Percentiles rank a stretch among this genome's conserved stretches.
phyloP scores from a whole-genome alignment of 2,888 invertebrate genomes.

The Autographa pulchrina region DNA sequence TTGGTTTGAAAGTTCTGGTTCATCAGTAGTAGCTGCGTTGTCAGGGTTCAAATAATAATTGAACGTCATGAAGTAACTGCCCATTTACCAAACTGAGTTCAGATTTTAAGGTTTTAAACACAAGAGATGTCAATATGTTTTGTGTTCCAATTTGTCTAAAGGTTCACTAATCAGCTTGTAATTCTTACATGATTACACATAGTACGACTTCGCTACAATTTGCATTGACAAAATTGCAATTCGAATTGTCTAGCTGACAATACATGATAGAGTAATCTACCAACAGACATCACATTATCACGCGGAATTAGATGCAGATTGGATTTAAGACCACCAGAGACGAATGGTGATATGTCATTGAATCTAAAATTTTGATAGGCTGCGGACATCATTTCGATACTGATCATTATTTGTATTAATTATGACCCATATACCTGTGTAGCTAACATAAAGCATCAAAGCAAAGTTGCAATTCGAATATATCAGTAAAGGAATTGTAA shows the following conservation, averaged over 20 bases:
- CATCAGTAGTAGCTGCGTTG: too few relatives aligned
- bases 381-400: not conserved
- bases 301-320: slow-evolving; percentile 61
- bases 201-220: slow-evolving; percentile 40
- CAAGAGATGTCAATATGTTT: not conserved
- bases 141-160: not conserved
- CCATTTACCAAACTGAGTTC: too few relatives aligned
- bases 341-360: slow-evolving; percentile 16
- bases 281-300: slow-evolving; percentile 42
- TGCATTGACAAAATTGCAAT: slow-evolving; percentile 59
- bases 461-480: too few relatives aligned
- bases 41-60: too few relatives aligned
- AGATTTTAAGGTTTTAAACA: too few relatives aligned
- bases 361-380: slow-evolving; percentile 6
- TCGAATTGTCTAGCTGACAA: slow-evolving; percentile 37
- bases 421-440: too few relatives aligned
- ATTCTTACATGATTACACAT: slow-evolving; percentile 1
- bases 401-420: not conserved
- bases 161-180: not conserved
- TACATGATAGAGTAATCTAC: slow-evolving; percentile 48
- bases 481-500: too few relatives aligned
- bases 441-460: too few relatives aligned
- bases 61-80: too few relatives aligned
- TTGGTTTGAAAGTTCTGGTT: too few relatives aligned
- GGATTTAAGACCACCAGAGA: slow-evolving; percentile 46